Evolutionary conservation across 1,140 invertebrate species (phyloP).

Genomic region (Ostrea denselamellosa): DNA sequence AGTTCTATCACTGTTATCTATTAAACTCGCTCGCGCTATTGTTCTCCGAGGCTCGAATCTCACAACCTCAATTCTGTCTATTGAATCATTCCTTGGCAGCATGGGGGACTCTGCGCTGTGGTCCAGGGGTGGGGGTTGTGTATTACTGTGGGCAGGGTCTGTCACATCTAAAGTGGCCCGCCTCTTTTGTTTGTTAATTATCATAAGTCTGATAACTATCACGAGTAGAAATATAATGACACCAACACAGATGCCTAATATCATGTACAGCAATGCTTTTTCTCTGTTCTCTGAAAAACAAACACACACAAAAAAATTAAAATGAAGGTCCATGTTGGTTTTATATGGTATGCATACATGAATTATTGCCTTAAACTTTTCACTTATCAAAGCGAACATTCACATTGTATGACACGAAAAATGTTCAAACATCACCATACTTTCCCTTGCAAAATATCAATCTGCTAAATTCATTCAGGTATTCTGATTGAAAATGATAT

Average conservation of each 20-base stretch:
- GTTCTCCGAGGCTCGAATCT: conserved; percentile 66
- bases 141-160: conserved; percentile 81
- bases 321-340: background rate
- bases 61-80: conserved; percentile 71
- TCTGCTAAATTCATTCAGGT: no score
- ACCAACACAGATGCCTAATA: conserved; percentile 85
- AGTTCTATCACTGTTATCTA: conserved; percentile 56
- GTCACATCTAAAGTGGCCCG: conserved; percentile 84
- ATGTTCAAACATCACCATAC: no score
- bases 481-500: no score
- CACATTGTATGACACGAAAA: no score
- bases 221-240: conserved; percentile 85
- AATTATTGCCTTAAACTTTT: background rate
- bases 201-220: conserved; percentile 84
- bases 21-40: conserved; percentile 30
- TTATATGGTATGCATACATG: background rate
- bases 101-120: conserved; percentile 60
- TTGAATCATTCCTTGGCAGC: conserved; percentile 66
- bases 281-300: conserved; percentile 86
- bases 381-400: no score
- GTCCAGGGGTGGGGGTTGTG: conserved; percentile 49
- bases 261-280: conserved; percentile 88
- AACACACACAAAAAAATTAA: conserved; percentile 45
- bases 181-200: conserved; percentile 82
- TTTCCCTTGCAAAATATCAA: no score